Evolutionary conservation across 2,113 vertebrate genomes (phyloP).

Genomic region (Platichthys stellatus): DNA sequence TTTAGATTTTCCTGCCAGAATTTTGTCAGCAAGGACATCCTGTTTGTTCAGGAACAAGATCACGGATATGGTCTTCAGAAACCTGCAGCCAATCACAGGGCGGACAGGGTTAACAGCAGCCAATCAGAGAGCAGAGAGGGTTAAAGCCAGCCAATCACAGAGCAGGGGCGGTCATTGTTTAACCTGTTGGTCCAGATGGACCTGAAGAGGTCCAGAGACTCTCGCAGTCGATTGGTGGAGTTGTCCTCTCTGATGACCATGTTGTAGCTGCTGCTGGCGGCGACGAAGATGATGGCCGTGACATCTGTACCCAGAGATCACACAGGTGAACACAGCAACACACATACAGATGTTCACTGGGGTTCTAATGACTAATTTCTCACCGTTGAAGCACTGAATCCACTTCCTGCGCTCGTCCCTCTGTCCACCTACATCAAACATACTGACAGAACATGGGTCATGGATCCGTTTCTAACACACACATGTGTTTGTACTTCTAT

Average conservation of each 20-base stretch:
- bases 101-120: not conserved
- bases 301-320: conserved; percentile 82
- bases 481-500: no score
- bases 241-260: conserved; percentile 99
- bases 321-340: not conserved
- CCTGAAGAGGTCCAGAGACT: conserved; percentile 95
- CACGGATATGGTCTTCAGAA: conserved; percentile 96
- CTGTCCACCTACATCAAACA: conserved; percentile 99
- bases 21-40: conserved; percentile 97
- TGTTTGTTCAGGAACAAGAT: conserved; percentile 99
- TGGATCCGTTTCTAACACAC: no score
- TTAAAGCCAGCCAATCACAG: not conserved
- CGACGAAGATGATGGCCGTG: conserved; percentile 97
- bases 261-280: conserved; percentile 98
- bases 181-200: conserved; percentile 99
- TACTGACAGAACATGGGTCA: conserved; percentile 78
- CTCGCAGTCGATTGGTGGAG: conserved; percentile 94
- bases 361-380: conserved; percentile 48
- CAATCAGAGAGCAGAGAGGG: not conserved
- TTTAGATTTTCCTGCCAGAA: conserved; percentile 97
- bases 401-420: conserved; percentile 97
- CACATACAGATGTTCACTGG: not conserved
- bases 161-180: not conserved
- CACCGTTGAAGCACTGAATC: conserved; percentile 99
- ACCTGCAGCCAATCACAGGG: conserved; percentile 81